Percentiles rank a stretch among this genome's conserved stretches.
Conservation (phyloP, 2,888 invertebrate species). For the Amphipoea oculea region DNA sequence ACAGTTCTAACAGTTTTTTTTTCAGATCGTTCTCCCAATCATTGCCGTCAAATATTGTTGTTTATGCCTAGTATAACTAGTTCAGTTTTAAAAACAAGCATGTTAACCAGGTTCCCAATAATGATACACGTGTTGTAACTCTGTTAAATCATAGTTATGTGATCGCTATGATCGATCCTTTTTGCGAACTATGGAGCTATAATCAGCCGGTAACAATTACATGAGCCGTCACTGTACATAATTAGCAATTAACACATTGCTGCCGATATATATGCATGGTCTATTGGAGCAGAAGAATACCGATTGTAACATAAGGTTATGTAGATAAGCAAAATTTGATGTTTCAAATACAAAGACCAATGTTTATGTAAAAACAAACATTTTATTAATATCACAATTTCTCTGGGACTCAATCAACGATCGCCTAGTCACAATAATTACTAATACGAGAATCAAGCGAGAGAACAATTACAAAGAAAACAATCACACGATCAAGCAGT, state of each 20-base stretch:
- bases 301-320: slow-evolving; percentile 15
- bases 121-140: slow-evolving; percentile 42
- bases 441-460: slow-evolving; percentile 76
- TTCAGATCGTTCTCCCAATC: background rate
- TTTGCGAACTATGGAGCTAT: slow-evolving; percentile 58
- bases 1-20: slow-evolving; percentile 2
- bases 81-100: slow-evolving; percentile 12
- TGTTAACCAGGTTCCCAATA: slow-evolving; percentile 34
- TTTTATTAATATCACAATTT: slow-evolving; percentile 90
- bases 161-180: slow-evolving; percentile 35
- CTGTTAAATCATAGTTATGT: slow-evolving; percentile 52
- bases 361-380: slow-evolving; percentile 77
- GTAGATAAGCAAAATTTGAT: background rate
- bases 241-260: slow-evolving; percentile 52
- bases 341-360: slow-evolving; percentile 54
- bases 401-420: slow-evolving; percentile 82
- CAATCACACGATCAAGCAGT: slow-evolving; percentile 69
- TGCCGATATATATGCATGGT: slow-evolving; percentile 40
- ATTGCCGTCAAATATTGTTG: slow-evolving; percentile 19
- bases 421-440: slow-evolving; percentile 74
- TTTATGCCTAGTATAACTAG: slow-evolving; percentile 4
- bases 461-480: slow-evolving; percentile 72
- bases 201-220: slow-evolving; percentile 68
- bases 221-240: slow-evolving; percentile 60
- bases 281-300: slow-evolving; percentile 56